These are phyloP conservation scores for Spatulosminthurus flaviceps DNA, from an alignment of 2,888 invertebrate genomes.

Conservation along the genomic window DNA sequence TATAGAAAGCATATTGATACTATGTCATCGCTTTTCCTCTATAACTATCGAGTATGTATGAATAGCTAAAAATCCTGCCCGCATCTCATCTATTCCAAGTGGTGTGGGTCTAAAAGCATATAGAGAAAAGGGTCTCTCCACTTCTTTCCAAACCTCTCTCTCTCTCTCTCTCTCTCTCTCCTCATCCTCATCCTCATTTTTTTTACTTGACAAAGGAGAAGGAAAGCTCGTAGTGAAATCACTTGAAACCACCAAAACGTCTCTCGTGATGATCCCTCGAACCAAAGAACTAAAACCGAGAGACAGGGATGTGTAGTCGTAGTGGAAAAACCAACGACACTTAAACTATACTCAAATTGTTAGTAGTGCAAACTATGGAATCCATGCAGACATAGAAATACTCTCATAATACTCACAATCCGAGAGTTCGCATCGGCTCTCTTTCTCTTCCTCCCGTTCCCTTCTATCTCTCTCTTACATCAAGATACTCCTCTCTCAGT, in stretches of 20 bases:
- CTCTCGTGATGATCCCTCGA: conserved; percentile 18
- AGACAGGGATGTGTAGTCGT: not conserved
- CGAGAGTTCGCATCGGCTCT: conserved; percentile 14
- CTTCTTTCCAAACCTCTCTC: not conserved
- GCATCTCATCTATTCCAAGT: not conserved
- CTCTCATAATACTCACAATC: conserved; percentile 18
- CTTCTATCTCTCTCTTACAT: not conserved
- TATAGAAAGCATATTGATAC: conserved; percentile 8
- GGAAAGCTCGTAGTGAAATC: conserved; percentile 18
- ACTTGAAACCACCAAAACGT: conserved; percentile 18
- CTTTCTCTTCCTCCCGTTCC: too few relatives aligned
- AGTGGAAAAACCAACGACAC: not conserved
- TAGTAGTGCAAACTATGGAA: conserved; percentile 13
- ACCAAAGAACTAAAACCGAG: conserved; percentile 18
- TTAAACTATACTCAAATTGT: conserved; percentile 14
- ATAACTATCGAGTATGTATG: conserved; percentile 7
- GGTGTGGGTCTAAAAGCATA: not conserved
- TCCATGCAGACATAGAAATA: conserved; percentile 14
- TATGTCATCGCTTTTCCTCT: conserved; percentile 18
- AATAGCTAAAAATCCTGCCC: not conserved
- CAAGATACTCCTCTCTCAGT: conserved; percentile 35
- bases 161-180: conserved; percentile 18
- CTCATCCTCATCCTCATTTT: not conserved
- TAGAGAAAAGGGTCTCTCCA: not conserved
- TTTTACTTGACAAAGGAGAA: conserved; percentile 11